Percentiles rank a stretch among this genome's conserved stretches.
Evolutionary conservation across 37 sponge, comb jelly and placozoan species (phyloP).

Genomic region (Aphrocallistes beatrix): DNA sequence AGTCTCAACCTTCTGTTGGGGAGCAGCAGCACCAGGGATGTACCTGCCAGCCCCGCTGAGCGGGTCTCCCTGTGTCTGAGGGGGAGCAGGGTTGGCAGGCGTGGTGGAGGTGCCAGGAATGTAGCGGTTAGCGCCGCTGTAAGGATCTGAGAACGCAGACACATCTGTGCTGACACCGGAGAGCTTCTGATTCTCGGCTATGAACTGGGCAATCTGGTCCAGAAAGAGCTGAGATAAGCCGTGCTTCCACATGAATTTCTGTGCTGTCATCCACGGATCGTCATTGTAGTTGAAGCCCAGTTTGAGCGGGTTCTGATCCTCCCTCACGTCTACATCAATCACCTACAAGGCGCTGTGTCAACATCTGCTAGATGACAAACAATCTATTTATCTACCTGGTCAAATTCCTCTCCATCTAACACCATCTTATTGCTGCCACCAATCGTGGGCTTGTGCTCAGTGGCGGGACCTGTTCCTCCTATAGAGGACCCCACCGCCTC

Average conservation of each 20-base stretch:
- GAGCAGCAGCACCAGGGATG: not conserved
- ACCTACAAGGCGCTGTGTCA: too few relatives aligned
- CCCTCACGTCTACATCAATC: not conserved
- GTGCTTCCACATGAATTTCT: conserved; percentile 13
- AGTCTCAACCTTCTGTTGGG: not conserved
- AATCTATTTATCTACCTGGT: not conserved
- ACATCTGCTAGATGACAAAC: too few relatives aligned
- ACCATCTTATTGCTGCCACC: not conserved
- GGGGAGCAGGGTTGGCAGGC: not conserved
- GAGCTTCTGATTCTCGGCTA: not conserved
- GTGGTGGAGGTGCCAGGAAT: not conserved
- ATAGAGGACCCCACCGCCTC: conserved; percentile 1
- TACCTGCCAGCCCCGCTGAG: not conserved
- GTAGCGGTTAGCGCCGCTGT: not conserved
- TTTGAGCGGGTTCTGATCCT: not conserved
- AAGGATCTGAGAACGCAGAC: not conserved
- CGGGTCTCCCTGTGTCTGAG: not conserved
- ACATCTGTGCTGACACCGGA: not conserved
- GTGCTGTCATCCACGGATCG: not conserved
- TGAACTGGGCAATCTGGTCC: not conserved
- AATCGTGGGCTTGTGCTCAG: not conserved
- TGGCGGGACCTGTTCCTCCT: not conserved
- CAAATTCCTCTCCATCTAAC: not conserved
- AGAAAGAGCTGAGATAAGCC: not conserved
- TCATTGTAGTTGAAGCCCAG: not conserved